A percentile compares a stretch with the other conserved stretches of the same genome.
phyloP scores from a whole-genome alignment of 1,140 invertebrate species.

The Anadara kagoshimensis region DNA sequence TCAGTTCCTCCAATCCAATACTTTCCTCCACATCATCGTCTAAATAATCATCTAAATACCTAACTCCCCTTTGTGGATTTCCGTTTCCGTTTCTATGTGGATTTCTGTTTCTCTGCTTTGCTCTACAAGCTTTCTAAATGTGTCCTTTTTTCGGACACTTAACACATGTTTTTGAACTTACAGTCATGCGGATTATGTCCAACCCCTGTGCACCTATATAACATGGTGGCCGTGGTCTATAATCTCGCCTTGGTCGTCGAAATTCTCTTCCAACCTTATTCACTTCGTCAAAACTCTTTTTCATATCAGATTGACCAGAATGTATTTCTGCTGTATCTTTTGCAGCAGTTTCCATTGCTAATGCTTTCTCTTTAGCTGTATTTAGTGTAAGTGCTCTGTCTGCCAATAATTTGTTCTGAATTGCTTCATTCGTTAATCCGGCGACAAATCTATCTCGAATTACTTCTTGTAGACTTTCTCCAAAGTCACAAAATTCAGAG shows the following conservation, averaged over 20 bases:
- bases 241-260: background rate
- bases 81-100: too few relatives aligned
- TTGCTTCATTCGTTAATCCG: slow-evolving; percentile 28
- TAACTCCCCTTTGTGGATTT: slow-evolving; percentile 3
- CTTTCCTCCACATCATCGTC: background rate
- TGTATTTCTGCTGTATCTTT: slow-evolving; percentile 28
- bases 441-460: slow-evolving; percentile 33
- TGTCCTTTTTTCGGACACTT: slow-evolving; percentile 14
- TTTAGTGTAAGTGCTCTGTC: slow-evolving; percentile 23
- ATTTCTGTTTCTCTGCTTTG: background rate
- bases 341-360: slow-evolving; percentile 40
- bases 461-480: background rate
- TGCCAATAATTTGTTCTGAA: slow-evolving; percentile 28
- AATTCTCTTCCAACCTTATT: background rate
- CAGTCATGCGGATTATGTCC: slow-evolving; percentile 9
- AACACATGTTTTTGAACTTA: slow-evolving; percentile 14
- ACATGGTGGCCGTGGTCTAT: background rate
- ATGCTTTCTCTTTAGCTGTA: slow-evolving; percentile 28
- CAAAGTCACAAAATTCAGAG: background rate
- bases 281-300: background rate
- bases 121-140: background rate
- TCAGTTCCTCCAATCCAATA: too few relatives aligned
- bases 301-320: slow-evolving; percentile 1
- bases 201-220: slow-evolving; percentile 12
- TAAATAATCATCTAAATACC: background rate